These are phyloP conservation scores for Macquaria australasica DNA, from an alignment of 2,113 vertebrate species.

Conservation along the genomic window DNA sequence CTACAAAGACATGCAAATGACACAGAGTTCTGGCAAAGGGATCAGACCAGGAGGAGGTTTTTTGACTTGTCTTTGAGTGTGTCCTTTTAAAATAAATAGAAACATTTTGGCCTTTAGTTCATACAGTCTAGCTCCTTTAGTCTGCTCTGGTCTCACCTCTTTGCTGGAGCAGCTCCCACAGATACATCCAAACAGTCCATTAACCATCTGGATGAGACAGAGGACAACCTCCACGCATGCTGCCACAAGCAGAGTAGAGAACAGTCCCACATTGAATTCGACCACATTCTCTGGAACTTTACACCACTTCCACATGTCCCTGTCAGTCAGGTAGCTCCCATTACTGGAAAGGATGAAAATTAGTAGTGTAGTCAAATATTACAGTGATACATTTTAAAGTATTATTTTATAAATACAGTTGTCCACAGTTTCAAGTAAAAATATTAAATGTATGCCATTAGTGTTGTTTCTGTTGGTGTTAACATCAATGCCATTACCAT, in stretches of 20 bases:
- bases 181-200: slow-evolving; percentile 82
- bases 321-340: slow-evolving; percentile 69
- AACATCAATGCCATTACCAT: too few species aligned
- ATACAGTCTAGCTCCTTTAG: background rate
- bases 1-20: too few species aligned
- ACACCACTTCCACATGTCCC: slow-evolving; percentile 55
- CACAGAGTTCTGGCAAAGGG: too few species aligned
- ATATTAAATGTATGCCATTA: background rate
- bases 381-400: background rate
- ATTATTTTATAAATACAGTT: background rate
- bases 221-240: slow-evolving; percentile 64
- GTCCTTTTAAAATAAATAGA: too few species aligned
- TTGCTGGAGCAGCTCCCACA: slow-evolving; percentile 79
- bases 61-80: too few species aligned
- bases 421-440: background rate
- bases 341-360: slow-evolving; percentile 35
- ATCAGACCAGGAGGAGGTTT: too few species aligned
- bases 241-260: slow-evolving; percentile 67
- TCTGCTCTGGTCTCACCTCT: slow-evolving; percentile 54
- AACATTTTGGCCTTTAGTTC: background rate
- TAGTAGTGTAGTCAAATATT: background rate
- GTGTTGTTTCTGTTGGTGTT: too few species aligned
- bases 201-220: slow-evolving; percentile 77
- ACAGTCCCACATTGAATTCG: slow-evolving; percentile 80
- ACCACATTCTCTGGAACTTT: slow-evolving; percentile 51